Conservation (phyloP, 2,113 vertebrate species). For the Pampusana beccarii region DNA sequence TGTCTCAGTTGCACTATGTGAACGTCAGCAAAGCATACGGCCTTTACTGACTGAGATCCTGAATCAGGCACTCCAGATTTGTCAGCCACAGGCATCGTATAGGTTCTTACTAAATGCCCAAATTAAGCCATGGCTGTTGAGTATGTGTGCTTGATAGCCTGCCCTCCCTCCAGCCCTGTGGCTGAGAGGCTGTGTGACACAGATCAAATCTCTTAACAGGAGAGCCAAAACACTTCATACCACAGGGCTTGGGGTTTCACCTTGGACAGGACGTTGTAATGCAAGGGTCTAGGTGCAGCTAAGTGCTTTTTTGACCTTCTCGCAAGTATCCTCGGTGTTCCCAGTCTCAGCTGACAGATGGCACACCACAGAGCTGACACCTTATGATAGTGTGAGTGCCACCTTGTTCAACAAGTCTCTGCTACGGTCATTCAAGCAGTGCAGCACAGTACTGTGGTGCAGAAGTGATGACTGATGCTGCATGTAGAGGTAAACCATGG, state of each 20-base stretch:
- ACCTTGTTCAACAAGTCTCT: background rate
- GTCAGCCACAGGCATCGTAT: fast-evolving
- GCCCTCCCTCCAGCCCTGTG: background rate
- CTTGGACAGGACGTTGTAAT: background rate
- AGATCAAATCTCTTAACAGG: background rate
- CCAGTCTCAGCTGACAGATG: background rate
- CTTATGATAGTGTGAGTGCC: background rate
- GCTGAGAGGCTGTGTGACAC: background rate
- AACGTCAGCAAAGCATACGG: background rate
- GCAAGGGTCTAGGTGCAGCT: background rate
- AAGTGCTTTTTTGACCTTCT: background rate
- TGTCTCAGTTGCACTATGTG: background rate
- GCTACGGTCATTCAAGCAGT: background rate
- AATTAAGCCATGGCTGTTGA: background rate
- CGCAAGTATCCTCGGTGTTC: background rate
- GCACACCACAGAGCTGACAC: background rate
- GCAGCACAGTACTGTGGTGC: background rate
- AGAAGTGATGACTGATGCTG: background rate
- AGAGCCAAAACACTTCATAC: background rate
- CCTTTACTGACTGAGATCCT: background rate
- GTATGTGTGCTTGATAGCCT: background rate
- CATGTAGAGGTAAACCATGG: fast-evolving
- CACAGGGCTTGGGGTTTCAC: background rate
- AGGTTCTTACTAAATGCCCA: background rate
- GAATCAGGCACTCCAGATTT: background rate